Base-by-base conservation (phyloP, 2,888 invertebrate species). In the Eupithecia tripunctaria region DNA sequence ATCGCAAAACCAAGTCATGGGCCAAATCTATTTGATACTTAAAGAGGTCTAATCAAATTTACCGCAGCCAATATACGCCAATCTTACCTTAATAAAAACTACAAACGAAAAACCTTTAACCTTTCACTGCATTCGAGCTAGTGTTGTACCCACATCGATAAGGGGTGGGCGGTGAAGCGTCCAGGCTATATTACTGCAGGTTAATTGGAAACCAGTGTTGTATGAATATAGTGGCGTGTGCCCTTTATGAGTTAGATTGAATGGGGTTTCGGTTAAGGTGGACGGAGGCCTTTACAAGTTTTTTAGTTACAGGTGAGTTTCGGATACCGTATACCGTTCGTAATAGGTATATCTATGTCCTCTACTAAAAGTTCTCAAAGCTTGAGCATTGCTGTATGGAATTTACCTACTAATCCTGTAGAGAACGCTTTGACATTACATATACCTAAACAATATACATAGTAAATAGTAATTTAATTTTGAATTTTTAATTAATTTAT, bases 191-290 rank as follows among this genome's bases (percentile, higher is more conserved):
- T 5, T 56, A 25, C 56, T 56, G 56, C 56, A 56, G 56, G 56
- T 56, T 56, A 56, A 56, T 56, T 56, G 56, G 25, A 56, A 56
- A 25, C 51, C 56, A 14, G 56, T 56, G 56, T 56, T 56, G 56
- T 25, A 25, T 56, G 25, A 56, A 56, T 56, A 25, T 25, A 3
- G 56, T 25, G 12, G 14, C 12, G 5, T 25, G 21, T 56, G 56
- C 12, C 56, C 56, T 56, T 56, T 56, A 56, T 56, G 56, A 21
- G 12, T 51, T 21, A 51, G 21, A 56, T 56, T 56, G 56, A 56
- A 25, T 56, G 56, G 56, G 56, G 12, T 56, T 56, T 25, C 14
- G 56, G 25, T 25, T 56, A 25, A 56, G 14, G 51, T 56, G 14
- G 25, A 56, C 14, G 25, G 12, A 21, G 51, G 21, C 21, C 56